Evolutionary conservation across 2,888 invertebrate genomes (phyloP).

Genomic region (Drosophila conformis): DNA sequence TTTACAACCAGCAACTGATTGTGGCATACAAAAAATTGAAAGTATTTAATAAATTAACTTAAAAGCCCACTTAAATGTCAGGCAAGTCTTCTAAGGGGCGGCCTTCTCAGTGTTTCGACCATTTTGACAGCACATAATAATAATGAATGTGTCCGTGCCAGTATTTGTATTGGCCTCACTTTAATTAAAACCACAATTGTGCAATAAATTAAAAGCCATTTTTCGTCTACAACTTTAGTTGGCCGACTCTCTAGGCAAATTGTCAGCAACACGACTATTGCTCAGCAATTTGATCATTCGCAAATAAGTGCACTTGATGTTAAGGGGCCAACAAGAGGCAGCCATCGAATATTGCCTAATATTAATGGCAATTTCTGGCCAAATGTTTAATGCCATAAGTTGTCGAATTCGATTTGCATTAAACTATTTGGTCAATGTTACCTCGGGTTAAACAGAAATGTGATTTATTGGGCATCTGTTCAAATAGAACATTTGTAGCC

Average conservation of each 20-base stretch:
- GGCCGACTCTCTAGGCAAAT: slow-evolving; percentile 27
- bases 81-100: slow-evolving; percentile 16
- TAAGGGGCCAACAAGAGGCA: slow-evolving; percentile 3
- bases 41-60: slow-evolving; percentile 79
- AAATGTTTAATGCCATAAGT: not conserved
- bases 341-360: not conserved
- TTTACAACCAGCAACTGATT: slow-evolving; percentile 64
- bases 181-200: slow-evolving; percentile 43
- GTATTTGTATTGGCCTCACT: slow-evolving; percentile 5
- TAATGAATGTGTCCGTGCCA: slow-evolving; percentile 14
- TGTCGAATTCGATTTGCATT: slow-evolving; percentile 2
- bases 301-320: slow-evolving; percentile 26
- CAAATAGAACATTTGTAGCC: not conserved
- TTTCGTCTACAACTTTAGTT: slow-evolving; percentile 17
- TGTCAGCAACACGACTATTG: slow-evolving; percentile 1
- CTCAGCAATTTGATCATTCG: slow-evolving; percentile 6
- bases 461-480: not conserved
- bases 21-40: slow-evolving; percentile 50
- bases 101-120: slow-evolving; percentile 13
- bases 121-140: slow-evolving; percentile 42
- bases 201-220: slow-evolving; percentile 48
- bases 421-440: slow-evolving; percentile 2
- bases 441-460: not conserved
- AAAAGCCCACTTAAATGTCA: slow-evolving; percentile 64
- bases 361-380: slow-evolving; percentile 1